Evolutionary conservation across 92 coral and sea anemone species (phyloP).

Genomic region (Bergia sp.): DNA sequence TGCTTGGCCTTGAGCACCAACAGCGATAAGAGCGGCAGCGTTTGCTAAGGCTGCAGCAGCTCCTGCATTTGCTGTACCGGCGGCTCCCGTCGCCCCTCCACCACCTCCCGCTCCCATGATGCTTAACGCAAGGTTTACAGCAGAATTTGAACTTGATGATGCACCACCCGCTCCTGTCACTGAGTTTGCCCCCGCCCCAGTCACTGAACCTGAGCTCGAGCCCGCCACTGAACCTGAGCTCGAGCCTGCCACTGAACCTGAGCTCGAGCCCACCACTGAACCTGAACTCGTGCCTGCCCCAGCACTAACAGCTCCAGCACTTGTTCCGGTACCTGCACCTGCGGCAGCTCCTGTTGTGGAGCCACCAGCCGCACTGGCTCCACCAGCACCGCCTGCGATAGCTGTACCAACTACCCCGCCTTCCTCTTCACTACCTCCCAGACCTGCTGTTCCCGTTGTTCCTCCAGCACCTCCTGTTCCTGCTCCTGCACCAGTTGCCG

Average conservation of each 20-base stretch:
- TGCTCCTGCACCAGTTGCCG: neutral
- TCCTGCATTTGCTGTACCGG: constrained; percentile 19
- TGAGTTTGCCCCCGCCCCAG: neutral
- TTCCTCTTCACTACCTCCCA: neutral
- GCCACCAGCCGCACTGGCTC: constrained; percentile 2
- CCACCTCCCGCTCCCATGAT: constrained; percentile 21
- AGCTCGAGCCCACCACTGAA: neutral
- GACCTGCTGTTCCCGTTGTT: neutral
- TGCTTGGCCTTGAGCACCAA: constrained; percentile 37
- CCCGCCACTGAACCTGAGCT: neutral
- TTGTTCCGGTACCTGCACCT: neutral
- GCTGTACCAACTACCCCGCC: constrained; percentile 9
- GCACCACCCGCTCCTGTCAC: constrained; percentile 21
- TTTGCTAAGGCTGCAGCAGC: constrained; percentile 32
- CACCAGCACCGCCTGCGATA: constrained; percentile 31
- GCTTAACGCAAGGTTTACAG: constrained; percentile 11
- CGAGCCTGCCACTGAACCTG: neutral
- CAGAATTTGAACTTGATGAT: constrained; percentile 32
- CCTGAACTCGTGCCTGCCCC: neutral
- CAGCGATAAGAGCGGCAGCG: constrained; percentile 35
- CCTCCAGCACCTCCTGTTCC: neutral
- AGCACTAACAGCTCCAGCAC: neutral
- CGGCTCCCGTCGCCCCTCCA: neutral
- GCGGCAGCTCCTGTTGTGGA: neutral
- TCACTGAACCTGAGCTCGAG: neutral